Evolutionary conservation across 2,888 invertebrate species (phyloP).

Genomic region (Parelbella ahira): DNA sequence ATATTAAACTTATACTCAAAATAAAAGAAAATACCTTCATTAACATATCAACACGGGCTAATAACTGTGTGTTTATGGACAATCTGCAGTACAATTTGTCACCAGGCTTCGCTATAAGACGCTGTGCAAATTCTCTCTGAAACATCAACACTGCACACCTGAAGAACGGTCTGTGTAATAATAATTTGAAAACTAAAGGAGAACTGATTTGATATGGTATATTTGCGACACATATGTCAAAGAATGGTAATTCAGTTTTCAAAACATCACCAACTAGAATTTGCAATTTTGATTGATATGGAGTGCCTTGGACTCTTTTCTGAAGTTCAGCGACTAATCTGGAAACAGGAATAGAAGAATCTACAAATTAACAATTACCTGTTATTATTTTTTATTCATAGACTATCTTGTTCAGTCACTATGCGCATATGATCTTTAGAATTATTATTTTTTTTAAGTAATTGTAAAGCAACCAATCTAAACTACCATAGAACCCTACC

Average conservation of each 20-base stretch:
- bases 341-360: too few relatives aligned
- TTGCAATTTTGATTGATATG: conserved; percentile 93
- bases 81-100: conserved; percentile 98
- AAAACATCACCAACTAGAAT: conserved; percentile 97
- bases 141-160: conserved; percentile 99
- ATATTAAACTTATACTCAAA: too few relatives aligned
- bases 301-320: conserved; percentile 96
- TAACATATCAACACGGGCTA: conserved; percentile 96
- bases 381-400: too few relatives aligned
- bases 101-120: conserved; percentile 97
- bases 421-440: too few relatives aligned
- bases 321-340: conserved; percentile 97
- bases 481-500: too few relatives aligned
- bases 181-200: conserved; percentile 95
- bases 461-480: too few relatives aligned
- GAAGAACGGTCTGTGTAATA: conserved; percentile 91
- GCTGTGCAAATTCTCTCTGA: conserved; percentile 98
- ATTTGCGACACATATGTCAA: conserved; percentile 99
- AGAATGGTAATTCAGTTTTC: conserved; percentile 96
- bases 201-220: conserved; percentile 99
- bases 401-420: too few relatives aligned
- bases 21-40: too few relatives aligned
- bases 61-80: conserved; percentile 96
- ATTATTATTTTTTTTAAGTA: too few relatives aligned
- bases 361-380: too few relatives aligned